These are phyloP conservation scores for Cataglyphis rosenhaueri DNA, from an alignment of 2,888 invertebrate genomes.

Conservation along the genomic window DNA sequence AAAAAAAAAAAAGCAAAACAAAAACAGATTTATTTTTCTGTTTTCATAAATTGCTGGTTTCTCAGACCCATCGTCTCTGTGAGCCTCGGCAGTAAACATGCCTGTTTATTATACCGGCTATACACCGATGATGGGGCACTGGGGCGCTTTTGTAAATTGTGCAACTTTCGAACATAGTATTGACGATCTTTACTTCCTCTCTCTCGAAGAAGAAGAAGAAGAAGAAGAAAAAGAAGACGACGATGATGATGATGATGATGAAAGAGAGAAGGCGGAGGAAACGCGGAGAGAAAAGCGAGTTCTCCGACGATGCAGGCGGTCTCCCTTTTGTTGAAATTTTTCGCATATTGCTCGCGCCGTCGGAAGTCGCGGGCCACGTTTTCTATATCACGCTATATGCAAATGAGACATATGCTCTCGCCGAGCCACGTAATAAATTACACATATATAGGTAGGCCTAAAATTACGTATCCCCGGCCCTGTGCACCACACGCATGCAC, in stretches of 20 bases:
- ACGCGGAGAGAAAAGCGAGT: background rate
- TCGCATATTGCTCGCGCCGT: conserved; percentile 70
- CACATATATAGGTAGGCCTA: conserved; percentile 77
- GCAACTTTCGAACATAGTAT: conserved; percentile 32
- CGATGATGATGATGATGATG: background rate
- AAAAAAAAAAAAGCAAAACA: background rate
- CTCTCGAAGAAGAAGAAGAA: background rate
- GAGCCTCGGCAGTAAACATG: conserved; percentile 2
- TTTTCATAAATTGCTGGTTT: background rate
- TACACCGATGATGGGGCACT: conserved; percentile 23
- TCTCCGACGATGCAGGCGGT: conserved; percentile 6
- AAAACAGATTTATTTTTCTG: background rate
- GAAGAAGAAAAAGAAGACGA: background rate
- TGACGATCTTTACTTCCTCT: background rate
- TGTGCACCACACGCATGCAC: conserved; percentile 17
- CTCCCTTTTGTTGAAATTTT: conserved; percentile 68
- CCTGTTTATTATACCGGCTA: conserved; percentile 12
- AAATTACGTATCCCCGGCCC: conserved; percentile 73
- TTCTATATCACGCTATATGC: conserved; percentile 81
- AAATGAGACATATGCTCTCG: conserved; percentile 81
- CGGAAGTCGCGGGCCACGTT: conserved; percentile 72
- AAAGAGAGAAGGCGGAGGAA: background rate
- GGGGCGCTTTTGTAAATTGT: conserved; percentile 38
- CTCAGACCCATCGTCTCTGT: background rate
- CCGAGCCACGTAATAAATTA: conserved; percentile 80